Percentiles rank a stretch among this genome's conserved stretches.
phyloP scores from a whole-genome alignment of 2,797 vertebrate species.

The Luscinia luscinia region DNA sequence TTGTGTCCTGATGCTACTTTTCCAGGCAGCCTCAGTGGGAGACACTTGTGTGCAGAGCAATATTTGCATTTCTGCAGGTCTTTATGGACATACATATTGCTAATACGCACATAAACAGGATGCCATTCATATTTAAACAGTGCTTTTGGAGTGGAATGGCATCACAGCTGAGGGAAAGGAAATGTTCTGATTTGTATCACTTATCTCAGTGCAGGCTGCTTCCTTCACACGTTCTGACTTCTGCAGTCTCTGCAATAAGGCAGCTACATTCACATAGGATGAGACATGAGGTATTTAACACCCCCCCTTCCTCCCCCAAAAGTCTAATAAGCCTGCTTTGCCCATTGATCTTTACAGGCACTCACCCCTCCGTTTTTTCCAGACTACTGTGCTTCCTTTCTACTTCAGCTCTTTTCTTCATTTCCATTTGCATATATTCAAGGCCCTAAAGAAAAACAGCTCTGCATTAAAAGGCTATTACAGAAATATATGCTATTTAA shows the following conservation, averaged over 20 bases:
- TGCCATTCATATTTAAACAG: conserved; percentile 67
- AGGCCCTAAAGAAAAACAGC: conserved; percentile 58
- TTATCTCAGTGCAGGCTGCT: conserved; percentile 42
- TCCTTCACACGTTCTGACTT: conserved; percentile 33
- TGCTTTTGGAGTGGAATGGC: conserved; percentile 23
- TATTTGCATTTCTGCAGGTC: conserved; percentile 56
- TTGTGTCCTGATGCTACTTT: neutral
- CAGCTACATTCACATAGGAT: conserved; percentile 14
- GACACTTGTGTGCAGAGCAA: conserved; percentile 23
- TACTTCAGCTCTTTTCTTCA: conserved; percentile 16
- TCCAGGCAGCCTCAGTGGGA: conserved; percentile 42
- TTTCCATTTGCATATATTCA: conserved; percentile 60
- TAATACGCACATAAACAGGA: conserved; percentile 63
- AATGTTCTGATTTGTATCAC: conserved; percentile 57
- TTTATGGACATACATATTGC: conserved; percentile 51
- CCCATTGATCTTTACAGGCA: conserved; percentile 31
- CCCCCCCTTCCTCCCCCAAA: neutral
- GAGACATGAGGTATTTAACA: conserved; percentile 22
- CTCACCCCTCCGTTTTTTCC: neutral
- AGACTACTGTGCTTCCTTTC: conserved; percentile 31
- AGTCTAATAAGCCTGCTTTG: conserved; percentile 20
- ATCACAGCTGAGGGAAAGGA: conserved; percentile 48
- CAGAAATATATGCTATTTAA: conserved; percentile 64
- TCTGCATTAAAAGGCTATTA: conserved; percentile 61
- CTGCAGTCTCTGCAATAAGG: neutral